A percentile compares a stretch with the other conserved stretches of the same genome.
Conservation (phyloP, 2,113 vertebrate species). For the Sylvia atricapilla region DNA sequence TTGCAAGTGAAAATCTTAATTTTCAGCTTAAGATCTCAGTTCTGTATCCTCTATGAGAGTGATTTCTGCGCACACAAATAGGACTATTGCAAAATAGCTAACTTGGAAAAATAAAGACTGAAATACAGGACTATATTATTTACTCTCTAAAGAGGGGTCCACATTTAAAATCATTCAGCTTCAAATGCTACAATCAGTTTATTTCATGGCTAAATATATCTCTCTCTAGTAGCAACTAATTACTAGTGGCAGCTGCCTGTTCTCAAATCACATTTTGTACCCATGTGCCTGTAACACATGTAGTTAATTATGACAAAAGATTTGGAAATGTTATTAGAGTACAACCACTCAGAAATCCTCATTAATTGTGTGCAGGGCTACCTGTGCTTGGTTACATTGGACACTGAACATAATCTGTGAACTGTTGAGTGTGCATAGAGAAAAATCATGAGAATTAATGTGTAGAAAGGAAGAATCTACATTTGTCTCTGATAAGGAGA, state of each 20-base stretch:
- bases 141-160: background rate
- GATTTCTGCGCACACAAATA: background rate
- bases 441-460: background rate
- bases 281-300: background rate
- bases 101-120: background rate
- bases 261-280: slow-evolving; percentile 28
- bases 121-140: background rate
- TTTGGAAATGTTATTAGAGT: background rate
- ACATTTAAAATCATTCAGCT: background rate
- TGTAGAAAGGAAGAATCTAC: background rate
- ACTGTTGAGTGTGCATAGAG: background rate
- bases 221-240: background rate
- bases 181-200: background rate
- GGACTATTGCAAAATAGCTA: background rate
- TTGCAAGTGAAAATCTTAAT: background rate
- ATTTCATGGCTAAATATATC: background rate
- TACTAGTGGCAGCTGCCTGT: background rate
- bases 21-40: background rate
- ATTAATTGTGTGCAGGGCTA: background rate
- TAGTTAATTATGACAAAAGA: background rate
- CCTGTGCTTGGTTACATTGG: background rate
- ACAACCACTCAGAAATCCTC: background rate
- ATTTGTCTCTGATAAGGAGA: background rate
- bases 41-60: background rate
- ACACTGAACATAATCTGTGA: background rate